A percentile compares a stretch with the other conserved stretches of the same genome.
phyloP scores from a whole-genome alignment of 2,797 vertebrate genomes.

The Chelonia mydas region DNA sequence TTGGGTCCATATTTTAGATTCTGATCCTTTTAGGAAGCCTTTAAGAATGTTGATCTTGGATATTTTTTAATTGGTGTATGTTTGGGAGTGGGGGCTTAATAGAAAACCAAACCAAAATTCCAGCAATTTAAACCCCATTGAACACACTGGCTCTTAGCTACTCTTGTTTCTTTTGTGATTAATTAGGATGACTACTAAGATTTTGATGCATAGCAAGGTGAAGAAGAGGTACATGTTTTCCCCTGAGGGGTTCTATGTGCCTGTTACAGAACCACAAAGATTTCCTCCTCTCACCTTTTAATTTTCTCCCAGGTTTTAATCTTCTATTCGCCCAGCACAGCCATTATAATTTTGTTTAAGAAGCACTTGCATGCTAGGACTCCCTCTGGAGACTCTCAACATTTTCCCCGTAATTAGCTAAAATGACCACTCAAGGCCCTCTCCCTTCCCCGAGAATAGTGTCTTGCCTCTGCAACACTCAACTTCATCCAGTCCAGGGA shows the following conservation, averaged over 20 bases:
- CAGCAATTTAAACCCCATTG: neutral
- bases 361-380: neutral
- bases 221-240: neutral
- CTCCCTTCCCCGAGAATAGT: neutral
- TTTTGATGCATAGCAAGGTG: neutral
- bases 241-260: rapidly evolving
- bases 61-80: neutral
- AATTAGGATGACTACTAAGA: neutral
- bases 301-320: conserved; percentile 8
- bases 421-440: neutral
- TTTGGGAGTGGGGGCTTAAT: neutral
- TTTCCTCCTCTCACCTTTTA: conserved; percentile 12
- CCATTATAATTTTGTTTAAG: neutral
- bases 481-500: neutral
- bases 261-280: neutral
- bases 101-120: neutral
- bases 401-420: neutral
- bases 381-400: neutral
- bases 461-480: neutral
- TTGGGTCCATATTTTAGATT: neutral
- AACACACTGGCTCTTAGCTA: neutral
- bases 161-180: neutral
- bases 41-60: neutral
- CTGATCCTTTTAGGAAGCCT: neutral
- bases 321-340: neutral